Evolutionary conservation across 2,113 vertebrate genomes (phyloP).

Genomic region (Seriola quinqueradiata): DNA sequence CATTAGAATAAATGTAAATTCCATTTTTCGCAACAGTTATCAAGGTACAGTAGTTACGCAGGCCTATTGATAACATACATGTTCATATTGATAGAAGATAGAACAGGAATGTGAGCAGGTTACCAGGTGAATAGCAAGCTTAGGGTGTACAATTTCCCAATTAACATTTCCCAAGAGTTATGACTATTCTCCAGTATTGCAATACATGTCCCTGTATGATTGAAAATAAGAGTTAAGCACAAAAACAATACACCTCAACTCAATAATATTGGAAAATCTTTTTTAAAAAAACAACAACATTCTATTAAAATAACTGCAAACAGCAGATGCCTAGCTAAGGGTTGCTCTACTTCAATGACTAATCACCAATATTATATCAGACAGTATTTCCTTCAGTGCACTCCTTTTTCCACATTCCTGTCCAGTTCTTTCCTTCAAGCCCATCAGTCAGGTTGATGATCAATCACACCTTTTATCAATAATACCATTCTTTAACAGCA

Average conservation of each 20-base stretch:
- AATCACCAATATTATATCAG: background rate
- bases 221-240: background rate
- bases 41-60: conserved; percentile 6
- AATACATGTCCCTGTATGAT: background rate
- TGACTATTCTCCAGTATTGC: background rate
- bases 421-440: background rate
- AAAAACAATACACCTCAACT: background rate
- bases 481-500: background rate
- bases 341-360: background rate
- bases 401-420: no score
- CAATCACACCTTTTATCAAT: conserved; percentile 1
- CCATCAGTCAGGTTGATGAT: background rate
- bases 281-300: background rate
- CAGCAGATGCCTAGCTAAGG: background rate
- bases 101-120: conserved; percentile 11
- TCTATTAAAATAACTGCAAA: background rate
- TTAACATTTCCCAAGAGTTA: background rate
- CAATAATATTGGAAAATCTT: background rate
- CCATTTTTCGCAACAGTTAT: conserved; percentile 33
- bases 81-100: conserved; percentile 59
- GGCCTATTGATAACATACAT: conserved; percentile 53
- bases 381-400: background rate
- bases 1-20: background rate
- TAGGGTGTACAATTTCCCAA: background rate
- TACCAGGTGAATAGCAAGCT: background rate